phyloP scores from a whole-genome alignment of 1,140 invertebrate genomes.

The Tigriopus japonicus region DNA sequence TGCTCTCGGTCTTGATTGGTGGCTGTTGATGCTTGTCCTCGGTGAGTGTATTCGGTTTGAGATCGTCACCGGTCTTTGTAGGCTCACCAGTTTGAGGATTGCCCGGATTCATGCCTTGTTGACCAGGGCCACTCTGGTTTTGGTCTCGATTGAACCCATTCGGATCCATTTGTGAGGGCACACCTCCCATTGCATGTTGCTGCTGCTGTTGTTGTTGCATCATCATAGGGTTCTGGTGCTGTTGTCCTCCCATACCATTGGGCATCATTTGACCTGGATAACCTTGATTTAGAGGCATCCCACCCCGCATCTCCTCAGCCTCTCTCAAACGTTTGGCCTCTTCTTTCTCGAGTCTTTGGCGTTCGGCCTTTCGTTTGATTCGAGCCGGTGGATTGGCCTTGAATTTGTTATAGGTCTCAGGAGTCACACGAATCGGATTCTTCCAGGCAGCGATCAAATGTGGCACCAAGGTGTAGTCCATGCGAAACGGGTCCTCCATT shows the following conservation, averaged over 20 bases:
- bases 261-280: too few relatives aligned
- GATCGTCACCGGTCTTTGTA: too few relatives aligned
- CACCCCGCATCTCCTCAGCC: slow-evolving; percentile 1
- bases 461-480: slow-evolving; percentile 64
- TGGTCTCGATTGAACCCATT: background rate
- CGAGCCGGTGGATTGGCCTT: slow-evolving; percentile 17
- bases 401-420: slow-evolving; percentile 17
- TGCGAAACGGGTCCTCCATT: slow-evolving; percentile 52
- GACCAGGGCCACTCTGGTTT: background rate
- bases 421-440: slow-evolving; percentile 14
- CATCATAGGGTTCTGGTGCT: too few relatives aligned
- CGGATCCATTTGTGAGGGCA: background rate
- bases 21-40: background rate
- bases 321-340: slow-evolving; percentile 1
- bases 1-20: background rate
- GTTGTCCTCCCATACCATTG: too few relatives aligned
- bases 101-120: background rate
- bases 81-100: background rate
- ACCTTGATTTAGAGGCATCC: background rate
- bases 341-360: slow-evolving; percentile 9
- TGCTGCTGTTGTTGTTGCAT: too few relatives aligned
- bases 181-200: too few relatives aligned
- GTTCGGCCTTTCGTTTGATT: slow-evolving; percentile 16
- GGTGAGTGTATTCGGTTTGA: background rate
- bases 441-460: slow-evolving; percentile 34